Conservation (phyloP, 1,140 invertebrate species). For the Cataglyphis hispanica region DNA sequence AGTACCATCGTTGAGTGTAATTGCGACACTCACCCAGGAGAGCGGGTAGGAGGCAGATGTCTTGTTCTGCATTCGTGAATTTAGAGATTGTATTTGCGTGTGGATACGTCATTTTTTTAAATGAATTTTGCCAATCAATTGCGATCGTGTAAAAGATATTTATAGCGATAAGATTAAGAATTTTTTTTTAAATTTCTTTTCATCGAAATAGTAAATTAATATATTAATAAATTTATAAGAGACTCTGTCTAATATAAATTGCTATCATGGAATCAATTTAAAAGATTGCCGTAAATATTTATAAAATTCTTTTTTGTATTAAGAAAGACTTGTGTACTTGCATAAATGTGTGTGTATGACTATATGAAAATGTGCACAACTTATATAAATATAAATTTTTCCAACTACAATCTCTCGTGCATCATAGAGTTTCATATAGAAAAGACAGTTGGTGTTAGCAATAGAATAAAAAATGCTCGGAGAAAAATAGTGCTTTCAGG, state of each 20-base stretch:
- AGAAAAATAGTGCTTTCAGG: neutral
- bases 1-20: slow-evolving; percentile 94
- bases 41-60: slow-evolving; percentile 92
- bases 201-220: neutral
- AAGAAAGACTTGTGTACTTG: neutral
- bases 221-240: neutral
- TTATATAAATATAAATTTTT: slow-evolving; percentile 21
- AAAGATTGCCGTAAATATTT: neutral
- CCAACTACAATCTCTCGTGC: neutral
- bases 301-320: slow-evolving; percentile 5
- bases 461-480: neutral
- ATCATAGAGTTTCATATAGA: neutral
- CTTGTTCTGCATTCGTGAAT: slow-evolving; percentile 87
- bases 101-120: neutral
- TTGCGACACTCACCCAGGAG: slow-evolving; percentile 92
- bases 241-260: neutral
- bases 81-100: neutral
- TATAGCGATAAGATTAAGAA: neutral
- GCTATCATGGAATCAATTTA: neutral
- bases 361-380: neutral
- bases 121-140: neutral
- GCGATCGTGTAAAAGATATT: neutral
- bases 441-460: neutral
- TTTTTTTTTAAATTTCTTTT: neutral
- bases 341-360: neutral